Evolutionary conservation across 2,113 vertebrate species (phyloP).

Genomic region (Muntiacus reevesi): DNA sequence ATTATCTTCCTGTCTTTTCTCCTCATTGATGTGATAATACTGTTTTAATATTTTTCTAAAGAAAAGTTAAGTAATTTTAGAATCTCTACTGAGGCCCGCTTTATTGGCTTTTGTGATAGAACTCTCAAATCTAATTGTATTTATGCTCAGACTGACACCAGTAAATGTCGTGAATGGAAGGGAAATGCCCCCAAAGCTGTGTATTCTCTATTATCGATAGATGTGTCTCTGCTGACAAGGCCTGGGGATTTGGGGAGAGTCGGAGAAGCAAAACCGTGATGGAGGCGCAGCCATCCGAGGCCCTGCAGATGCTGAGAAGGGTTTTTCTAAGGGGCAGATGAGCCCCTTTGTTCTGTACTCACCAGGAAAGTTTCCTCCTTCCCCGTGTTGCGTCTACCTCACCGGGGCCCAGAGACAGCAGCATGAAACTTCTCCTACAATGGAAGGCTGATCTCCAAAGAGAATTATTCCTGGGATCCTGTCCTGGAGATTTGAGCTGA

Average conservation of each 20-base stretch:
- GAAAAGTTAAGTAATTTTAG: slow-evolving; percentile 88
- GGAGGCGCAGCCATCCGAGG: not conserved
- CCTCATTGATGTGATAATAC: slow-evolving; percentile 88
- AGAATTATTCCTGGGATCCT: not conserved
- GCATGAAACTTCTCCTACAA: accelerated
- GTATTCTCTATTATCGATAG: slow-evolving; percentile 62
- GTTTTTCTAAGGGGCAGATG: not conserved
- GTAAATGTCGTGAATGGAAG: slow-evolving; percentile 76
- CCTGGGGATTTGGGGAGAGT: not conserved
- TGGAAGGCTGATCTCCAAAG: not conserved
- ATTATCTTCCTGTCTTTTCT: slow-evolving; percentile 88
- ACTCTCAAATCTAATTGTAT: slow-evolving; percentile 86
- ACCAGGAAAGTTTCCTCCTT: accelerated
- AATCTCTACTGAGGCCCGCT: slow-evolving; percentile 83
- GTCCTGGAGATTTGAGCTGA: not conserved
- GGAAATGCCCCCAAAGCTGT: slow-evolving; percentile 76
- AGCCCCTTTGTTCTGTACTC: accelerated
- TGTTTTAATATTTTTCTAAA: slow-evolving; percentile 88
- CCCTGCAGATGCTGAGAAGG: accelerated
- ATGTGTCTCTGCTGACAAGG: slow-evolving; percentile 44
- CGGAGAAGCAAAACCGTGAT: not conserved
- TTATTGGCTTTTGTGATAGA: slow-evolving; percentile 87
- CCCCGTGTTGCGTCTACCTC: accelerated
- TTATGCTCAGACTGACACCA: slow-evolving; percentile 83
- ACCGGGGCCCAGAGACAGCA: not conserved